Evolutionary conservation across 2,797 vertebrate genomes (phyloP), one percentile per base, ranked within the genome.

Genomic region (Apogon talboti): DNA sequence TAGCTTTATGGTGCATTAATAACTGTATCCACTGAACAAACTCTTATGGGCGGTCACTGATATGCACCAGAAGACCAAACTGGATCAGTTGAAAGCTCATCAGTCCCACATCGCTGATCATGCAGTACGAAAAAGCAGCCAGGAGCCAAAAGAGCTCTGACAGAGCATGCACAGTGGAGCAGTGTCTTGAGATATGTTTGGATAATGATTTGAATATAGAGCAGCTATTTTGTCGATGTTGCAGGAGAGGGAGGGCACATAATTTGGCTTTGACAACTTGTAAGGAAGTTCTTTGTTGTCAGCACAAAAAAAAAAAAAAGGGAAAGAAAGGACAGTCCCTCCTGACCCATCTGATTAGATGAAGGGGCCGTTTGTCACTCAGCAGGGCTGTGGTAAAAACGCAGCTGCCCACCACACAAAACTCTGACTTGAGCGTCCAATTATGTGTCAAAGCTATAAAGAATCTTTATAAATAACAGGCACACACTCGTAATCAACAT

Each of bases 291-390:
- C 50, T 75, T 78, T 78, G 71, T 71, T 56, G 15, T 46, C 19
- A 13, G 4, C 19, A 42, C 3, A 13, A 16, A 42, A 14, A 13
- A 16, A 42, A 74, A n/a, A n/a, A n/a, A n/a, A n/a, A n/a, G n/a
- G n/a, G n/a, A n/a, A n/a, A n/a, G n/a, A 66, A 14, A 18, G 56
- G 38, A 46, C 24, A 42, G 44, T 61, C 40, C 54, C 40, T 44
- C 37, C 61, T 58, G 40, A 19, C 49, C 35, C 51, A 11, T 61
- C 68, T 37, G 30, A 48, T 54, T 33, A 51, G 66, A 79, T 76
- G 74, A 88, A 76, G 35, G 69, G 66, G 40, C 37, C 57, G 41
- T 70, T 79, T 85, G 79, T 85, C 51, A 60, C 44, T 55, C 61
- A 43, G 60, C 52, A 65, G 51, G 71, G 64, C 54, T 68, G 40